These are phyloP conservation scores for Picathartes gymnocephalus DNA, from an alignment of 2,113 vertebrate genomes.

Conservation along the genomic window DNA sequence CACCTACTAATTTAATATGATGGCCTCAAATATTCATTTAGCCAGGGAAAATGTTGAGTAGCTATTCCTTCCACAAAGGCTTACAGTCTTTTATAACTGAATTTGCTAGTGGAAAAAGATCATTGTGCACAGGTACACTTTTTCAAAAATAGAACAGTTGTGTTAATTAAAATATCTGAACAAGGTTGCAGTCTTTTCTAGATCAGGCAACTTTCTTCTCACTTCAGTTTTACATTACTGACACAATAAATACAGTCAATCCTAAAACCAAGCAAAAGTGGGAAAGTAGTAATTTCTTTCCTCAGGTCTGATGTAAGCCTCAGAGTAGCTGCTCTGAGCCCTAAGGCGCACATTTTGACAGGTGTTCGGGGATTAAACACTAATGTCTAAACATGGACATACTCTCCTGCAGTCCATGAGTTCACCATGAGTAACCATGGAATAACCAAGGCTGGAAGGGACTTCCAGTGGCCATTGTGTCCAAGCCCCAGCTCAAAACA, in stretches of 20 bases:
- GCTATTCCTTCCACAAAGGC: neutral
- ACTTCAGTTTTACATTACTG: neutral
- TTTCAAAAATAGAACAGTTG: neutral
- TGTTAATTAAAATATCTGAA: neutral
- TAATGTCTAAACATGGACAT: neutral
- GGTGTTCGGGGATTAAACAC: neutral
- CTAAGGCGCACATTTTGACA: neutral
- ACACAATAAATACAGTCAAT: neutral
- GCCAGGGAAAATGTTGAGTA: neutral
- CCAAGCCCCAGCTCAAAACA: neutral
- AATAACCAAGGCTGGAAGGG: neutral
- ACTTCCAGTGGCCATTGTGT: accelerated
- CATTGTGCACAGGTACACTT: accelerated
- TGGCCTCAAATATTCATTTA: neutral
- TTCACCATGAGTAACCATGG: neutral
- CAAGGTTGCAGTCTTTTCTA: neutral
- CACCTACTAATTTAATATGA: neutral
- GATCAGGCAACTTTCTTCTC: neutral
- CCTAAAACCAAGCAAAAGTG: neutral
- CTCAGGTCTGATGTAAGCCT: neutral
- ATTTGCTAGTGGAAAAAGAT: neutral
- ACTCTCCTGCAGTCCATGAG: neutral
- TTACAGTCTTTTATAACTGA: neutral
- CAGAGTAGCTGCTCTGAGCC: neutral
- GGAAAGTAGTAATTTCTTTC: neutral